These are phyloP conservation scores for Parazoanthus atlanticus DNA, from an alignment of 92 coral and sea anemone species.

Conservation along the genomic window DNA sequence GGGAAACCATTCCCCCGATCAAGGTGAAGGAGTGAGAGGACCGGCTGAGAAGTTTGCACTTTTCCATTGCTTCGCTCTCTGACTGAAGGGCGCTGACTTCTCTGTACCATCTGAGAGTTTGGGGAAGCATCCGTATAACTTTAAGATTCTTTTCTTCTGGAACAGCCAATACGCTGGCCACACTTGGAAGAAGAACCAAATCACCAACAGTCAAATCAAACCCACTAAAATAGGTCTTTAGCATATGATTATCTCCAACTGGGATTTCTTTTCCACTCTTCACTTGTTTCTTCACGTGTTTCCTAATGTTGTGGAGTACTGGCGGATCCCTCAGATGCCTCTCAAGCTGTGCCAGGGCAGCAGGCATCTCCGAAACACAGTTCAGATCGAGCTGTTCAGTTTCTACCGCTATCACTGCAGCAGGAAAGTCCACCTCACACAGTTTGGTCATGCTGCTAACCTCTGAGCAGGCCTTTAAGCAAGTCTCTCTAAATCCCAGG, in stretches of 20 bases:
- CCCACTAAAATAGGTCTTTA: slow-evolving; percentile 31
- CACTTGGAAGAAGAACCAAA: slow-evolving; percentile 38
- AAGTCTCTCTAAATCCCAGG: slow-evolving; percentile 32
- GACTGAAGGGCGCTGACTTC: slow-evolving; percentile 4
- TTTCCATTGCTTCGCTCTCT: slow-evolving; percentile 4
- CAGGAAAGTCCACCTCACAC: slow-evolving; percentile 36
- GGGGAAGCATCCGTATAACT: slow-evolving; percentile 8
- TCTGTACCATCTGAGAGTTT: neutral
- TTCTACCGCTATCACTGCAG: slow-evolving; percentile 23
- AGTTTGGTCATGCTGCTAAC: slow-evolving; percentile 19
- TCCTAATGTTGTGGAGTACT: slow-evolving; percentile 34
- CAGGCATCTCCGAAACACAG: slow-evolving; percentile 18
- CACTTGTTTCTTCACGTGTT: slow-evolving; percentile 15
- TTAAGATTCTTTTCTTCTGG: slow-evolving; percentile 20
- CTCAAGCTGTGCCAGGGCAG: slow-evolving; percentile 33
- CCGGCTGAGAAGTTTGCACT: neutral
- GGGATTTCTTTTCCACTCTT: neutral
- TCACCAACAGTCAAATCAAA: slow-evolving; percentile 35
- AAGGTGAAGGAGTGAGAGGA: neutral
- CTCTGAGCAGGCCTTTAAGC: slow-evolving; percentile 38
- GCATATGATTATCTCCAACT: neutral
- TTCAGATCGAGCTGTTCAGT: slow-evolving; percentile 18
- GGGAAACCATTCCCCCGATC: neutral
- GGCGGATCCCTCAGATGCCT: slow-evolving; percentile 33
- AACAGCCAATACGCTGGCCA: slow-evolving; percentile 1